Evolutionary conservation across 1,140 invertebrate genomes (phyloP).

Genomic region (Brachionus manjavacas): DNA sequence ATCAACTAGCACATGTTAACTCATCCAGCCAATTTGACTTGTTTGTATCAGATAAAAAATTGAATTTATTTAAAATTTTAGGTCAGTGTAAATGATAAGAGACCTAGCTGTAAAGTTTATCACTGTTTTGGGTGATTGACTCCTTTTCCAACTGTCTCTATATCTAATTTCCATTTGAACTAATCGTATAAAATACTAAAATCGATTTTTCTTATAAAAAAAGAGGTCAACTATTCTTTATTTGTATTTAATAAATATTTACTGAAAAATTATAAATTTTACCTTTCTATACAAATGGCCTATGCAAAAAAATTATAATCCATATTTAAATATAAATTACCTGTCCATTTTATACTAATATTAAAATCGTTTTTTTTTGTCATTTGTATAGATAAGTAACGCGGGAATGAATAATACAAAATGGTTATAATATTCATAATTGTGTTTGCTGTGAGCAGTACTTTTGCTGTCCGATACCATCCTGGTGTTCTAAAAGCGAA

Average conservation of each 20-base stretch:
- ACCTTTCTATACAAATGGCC: slow-evolving; percentile 21
- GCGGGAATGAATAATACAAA: neutral
- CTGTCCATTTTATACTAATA: slow-evolving; percentile 1
- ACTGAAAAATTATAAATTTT: slow-evolving; percentile 36
- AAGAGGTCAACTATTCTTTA: slow-evolving; percentile 15
- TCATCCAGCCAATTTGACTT: neutral
- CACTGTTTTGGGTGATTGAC: neutral
- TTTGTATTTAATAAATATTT: slow-evolving; percentile 12
- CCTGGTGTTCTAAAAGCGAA: neutral
- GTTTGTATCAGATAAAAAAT: neutral
- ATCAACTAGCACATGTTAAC: neutral
- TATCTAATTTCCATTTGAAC: neutral
- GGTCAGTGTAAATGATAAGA: neutral
- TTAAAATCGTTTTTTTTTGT: neutral
- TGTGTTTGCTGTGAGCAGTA: neutral
- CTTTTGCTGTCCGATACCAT: neutral
- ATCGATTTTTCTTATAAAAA: neutral
- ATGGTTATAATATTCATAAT: neutral
- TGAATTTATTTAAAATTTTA: neutral
- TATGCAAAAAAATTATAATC: neutral
- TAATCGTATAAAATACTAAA: neutral
- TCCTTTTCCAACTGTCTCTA: neutral
- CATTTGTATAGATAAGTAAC: neutral
- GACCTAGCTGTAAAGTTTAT: neutral
- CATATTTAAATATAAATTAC: neutral